Conservation (phyloP, 2,113 vertebrate genomes). For the Glaucidium brasilianum region DNA sequence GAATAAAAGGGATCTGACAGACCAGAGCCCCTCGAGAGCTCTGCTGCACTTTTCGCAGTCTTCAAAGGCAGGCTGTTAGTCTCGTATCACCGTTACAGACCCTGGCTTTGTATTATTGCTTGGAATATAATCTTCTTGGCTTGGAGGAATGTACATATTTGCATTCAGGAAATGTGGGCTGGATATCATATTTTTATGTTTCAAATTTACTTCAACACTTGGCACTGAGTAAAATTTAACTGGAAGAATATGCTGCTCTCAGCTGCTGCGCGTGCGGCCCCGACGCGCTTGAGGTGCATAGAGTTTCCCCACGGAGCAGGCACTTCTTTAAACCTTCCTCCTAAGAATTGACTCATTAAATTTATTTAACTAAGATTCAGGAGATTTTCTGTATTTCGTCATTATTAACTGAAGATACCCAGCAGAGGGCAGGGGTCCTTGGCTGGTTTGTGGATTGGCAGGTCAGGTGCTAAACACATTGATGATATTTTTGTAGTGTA, state of each 20-base stretch:
- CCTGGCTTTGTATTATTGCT: conserved; percentile 46
- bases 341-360: neutral
- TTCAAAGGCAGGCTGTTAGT: conserved; percentile 60
- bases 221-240: conserved; percentile 14
- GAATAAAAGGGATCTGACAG: conserved; percentile 64
- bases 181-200: conserved; percentile 50
- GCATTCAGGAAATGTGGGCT: conserved; percentile 60
- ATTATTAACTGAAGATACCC: neutral
- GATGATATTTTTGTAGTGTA: neutral
- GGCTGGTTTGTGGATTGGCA: neutral
- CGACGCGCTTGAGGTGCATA: neutral
- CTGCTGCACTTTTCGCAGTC: conserved; percentile 54
- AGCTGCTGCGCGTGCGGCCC: neutral
- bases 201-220: conserved; percentile 37
- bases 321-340: neutral
- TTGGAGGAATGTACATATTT: conserved; percentile 60
- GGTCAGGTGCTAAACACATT: neutral
- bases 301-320: accelerated
- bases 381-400: neutral
- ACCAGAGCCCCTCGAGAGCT: conserved; percentile 48
- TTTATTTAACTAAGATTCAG: neutral
- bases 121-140: conserved; percentile 64
- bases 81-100: conserved; percentile 60
- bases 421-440: accelerated
- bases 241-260: neutral